A percentile compares a stretch with the other conserved stretches of the same genome.
These are phyloP conservation scores for Choloepus hoffmanni DNA, from an alignment of 2,113 vertebrate species.

Conservation along the genomic window DNA sequence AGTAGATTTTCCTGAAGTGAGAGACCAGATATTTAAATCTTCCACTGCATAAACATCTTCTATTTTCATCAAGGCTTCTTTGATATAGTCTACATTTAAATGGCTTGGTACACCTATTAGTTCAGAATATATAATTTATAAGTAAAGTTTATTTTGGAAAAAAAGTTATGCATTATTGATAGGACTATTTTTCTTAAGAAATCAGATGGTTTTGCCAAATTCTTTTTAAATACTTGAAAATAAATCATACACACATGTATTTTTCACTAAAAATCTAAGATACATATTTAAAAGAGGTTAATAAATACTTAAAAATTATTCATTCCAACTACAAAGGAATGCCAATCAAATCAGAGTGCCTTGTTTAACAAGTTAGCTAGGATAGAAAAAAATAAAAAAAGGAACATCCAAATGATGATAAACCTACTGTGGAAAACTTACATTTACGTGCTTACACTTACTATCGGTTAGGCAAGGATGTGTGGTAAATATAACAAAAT, in stretches of 20 bases:
- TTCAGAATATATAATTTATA: slow-evolving; percentile 61
- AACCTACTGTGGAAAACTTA: slow-evolving; percentile 33
- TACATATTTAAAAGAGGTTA: slow-evolving; percentile 33
- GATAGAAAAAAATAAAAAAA: not conserved
- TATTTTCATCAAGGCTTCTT: slow-evolving; percentile 94
- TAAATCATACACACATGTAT: not conserved
- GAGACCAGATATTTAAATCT: slow-evolving; percentile 96
- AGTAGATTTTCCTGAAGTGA: slow-evolving; percentile 94
- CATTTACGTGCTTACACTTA: not conserved
- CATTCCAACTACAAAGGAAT: slow-evolving; percentile 50
- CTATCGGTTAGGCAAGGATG: slow-evolving; percentile 6
- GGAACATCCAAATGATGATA: not conserved
- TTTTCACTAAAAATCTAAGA: not conserved
- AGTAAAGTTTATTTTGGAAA: slow-evolving; percentile 50
- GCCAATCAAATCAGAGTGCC: slow-evolving; percentile 43
- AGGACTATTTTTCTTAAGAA: slow-evolving; percentile 16
- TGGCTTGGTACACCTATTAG: slow-evolving; percentile 93
- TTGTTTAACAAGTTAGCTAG: slow-evolving; percentile 48
- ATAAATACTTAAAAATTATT: slow-evolving; percentile 37
- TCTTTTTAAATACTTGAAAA: slow-evolving; percentile 44
- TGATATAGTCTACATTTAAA: slow-evolving; percentile 92
- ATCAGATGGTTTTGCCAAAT: slow-evolving; percentile 54
- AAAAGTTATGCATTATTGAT: slow-evolving; percentile 6
- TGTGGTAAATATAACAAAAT: not conserved
- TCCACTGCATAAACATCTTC: slow-evolving; percentile 96